Conservation (phyloP, 2,797 vertebrate species). For the Avahi laniger region DNA sequence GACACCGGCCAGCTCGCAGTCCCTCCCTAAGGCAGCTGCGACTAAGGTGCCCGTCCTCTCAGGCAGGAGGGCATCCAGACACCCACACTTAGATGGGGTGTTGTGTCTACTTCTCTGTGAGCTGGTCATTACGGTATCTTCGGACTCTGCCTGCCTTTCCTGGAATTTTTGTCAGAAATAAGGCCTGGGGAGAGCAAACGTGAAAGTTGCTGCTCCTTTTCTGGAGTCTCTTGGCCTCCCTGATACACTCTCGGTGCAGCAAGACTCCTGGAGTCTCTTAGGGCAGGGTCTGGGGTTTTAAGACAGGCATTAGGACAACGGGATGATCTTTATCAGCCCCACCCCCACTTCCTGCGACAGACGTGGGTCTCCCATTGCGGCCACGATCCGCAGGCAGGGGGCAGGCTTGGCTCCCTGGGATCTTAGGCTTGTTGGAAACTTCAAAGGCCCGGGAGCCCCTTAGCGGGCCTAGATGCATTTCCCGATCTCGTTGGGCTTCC, state of each 20-base stretch:
- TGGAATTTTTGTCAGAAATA: not conserved
- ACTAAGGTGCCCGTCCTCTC: not conserved
- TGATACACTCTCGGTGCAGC: not conserved
- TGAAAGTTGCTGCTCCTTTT: not conserved
- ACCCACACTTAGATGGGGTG: not conserved
- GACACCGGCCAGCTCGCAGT: not conserved
- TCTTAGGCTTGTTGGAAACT: not conserved
- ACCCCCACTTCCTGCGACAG: not conserved
- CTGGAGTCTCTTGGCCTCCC: not conserved
- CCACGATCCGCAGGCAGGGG: not conserved
- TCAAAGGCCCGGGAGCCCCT: not conserved
- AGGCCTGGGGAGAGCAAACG: not conserved
- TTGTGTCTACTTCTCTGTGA: not conserved
- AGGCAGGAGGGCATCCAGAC: not conserved
- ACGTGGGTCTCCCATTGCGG: not conserved
- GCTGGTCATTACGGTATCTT: not conserved
- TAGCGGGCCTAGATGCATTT: not conserved
- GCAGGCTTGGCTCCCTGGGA: not conserved
- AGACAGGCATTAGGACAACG: fast-evolving
- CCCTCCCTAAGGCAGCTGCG: not conserved
- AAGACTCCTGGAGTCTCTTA: not conserved
- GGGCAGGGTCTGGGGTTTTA: not conserved
- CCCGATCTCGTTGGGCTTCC: not conserved
- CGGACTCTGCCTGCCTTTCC: not conserved
- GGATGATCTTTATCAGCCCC: not conserved